Evolutionary conservation across 2,113 vertebrate genomes (phyloP).

Genomic region (Pterocles burchelli): DNA sequence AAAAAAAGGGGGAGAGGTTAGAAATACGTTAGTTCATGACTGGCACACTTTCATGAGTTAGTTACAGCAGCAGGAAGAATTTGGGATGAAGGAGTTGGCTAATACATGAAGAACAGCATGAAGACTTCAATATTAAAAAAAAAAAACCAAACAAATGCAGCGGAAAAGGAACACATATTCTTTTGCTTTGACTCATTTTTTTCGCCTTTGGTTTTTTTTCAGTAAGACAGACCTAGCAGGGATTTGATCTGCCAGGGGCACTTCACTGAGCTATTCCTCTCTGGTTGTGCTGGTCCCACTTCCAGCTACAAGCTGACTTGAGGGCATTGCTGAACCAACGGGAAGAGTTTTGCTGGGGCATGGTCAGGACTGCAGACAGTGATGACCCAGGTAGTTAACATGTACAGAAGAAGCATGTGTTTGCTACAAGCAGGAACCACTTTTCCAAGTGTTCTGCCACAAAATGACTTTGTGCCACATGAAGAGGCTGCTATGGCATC

Average conservation of each 20-base stretch:
- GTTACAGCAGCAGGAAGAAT: conserved; percentile 50
- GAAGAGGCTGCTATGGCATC: neutral
- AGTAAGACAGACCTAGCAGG: neutral
- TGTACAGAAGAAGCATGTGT: neutral
- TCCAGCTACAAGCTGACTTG: neutral
- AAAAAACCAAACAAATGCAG: neutral
- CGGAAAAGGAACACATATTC: neutral
- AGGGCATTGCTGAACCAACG: neutral
- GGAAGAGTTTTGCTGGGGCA: neutral
- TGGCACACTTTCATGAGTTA: neutral
- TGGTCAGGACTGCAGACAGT: neutral
- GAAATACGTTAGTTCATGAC: conserved; percentile 21
- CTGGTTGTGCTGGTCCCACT: neutral
- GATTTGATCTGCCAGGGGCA: neutral
- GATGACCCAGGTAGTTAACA: neutral
- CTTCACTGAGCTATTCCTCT: neutral
- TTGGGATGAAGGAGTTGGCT: conserved; percentile 1
- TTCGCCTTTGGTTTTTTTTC: neutral
- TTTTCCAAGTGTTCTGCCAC: neutral
- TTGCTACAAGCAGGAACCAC: neutral
- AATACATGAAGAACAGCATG: neutral
- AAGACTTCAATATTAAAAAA: neutral
- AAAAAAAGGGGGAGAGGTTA: neutral
- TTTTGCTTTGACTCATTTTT: neutral
- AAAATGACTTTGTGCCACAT: neutral